These are phyloP conservation scores for Latrodectus hesperus DNA, from an alignment of 2,888 invertebrate genomes.

Conservation along the genomic window DNA sequence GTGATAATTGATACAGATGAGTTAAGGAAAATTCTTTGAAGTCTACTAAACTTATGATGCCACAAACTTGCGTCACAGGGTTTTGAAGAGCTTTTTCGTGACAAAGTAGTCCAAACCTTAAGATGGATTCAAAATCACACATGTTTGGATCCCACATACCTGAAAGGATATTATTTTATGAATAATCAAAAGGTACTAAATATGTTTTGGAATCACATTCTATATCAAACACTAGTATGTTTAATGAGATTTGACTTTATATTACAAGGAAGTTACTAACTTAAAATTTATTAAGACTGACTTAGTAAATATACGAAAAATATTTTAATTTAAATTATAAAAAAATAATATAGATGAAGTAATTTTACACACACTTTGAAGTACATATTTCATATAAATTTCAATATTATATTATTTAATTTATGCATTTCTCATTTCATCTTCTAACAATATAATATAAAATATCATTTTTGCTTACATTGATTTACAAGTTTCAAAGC, in stretches of 20 bases:
- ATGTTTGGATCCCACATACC: constrained; percentile 32
- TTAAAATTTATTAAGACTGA: not conserved
- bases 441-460: too few relatives aligned
- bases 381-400: too few relatives aligned
- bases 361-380: too few relatives aligned
- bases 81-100: constrained; percentile 40
- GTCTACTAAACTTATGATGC: constrained; percentile 29
- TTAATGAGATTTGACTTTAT: too few relatives aligned
- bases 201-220: not conserved
- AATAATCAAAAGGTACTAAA: not conserved
- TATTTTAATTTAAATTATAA: not conserved
- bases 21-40: constrained; percentile 40
- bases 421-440: too few relatives aligned
- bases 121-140: constrained; percentile 4
- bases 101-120: constrained; percentile 44
- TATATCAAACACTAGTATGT: too few relatives aligned
- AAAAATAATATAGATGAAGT: too few relatives aligned
- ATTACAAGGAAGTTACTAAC: not conserved
- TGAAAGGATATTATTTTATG: not conserved
- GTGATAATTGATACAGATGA: constrained; percentile 24
- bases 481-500: too few relatives aligned
- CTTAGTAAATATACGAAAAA: not conserved
- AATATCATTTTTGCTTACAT: too few relatives aligned
- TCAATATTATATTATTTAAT: too few relatives aligned
- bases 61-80: constrained; percentile 42